Evolutionary conservation across 2,888 invertebrate genomes (phyloP).

Genomic region (Sphinx pinastri): DNA sequence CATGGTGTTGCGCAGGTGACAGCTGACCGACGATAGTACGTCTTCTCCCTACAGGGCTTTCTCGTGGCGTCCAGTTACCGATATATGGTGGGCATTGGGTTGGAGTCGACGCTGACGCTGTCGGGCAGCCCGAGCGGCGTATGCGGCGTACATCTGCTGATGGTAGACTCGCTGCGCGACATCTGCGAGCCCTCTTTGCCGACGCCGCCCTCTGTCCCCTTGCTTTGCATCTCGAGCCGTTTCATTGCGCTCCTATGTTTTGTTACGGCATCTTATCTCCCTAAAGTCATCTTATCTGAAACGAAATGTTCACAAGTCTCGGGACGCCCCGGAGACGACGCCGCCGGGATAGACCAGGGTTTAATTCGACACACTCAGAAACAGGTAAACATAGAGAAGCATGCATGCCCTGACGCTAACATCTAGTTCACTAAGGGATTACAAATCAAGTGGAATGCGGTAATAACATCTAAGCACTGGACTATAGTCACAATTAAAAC

Average conservation of each 20-base stretch:
- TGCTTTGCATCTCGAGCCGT: conserved; percentile 74
- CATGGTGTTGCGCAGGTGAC: conserved; percentile 5
- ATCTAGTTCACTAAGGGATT: conserved; percentile 67
- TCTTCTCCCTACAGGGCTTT: conserved; percentile 61
- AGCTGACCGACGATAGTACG: conserved; percentile 39
- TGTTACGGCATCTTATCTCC: conserved; percentile 75
- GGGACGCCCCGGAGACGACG: conserved; percentile 59
- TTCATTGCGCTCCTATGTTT: conserved; percentile 78
- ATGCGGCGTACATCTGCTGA: conserved; percentile 82
- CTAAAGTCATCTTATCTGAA: conserved; percentile 76
- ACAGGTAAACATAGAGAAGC: conserved; percentile 71
- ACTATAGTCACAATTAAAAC: conserved; percentile 57
- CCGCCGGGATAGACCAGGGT: conserved; percentile 59
- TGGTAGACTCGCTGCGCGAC: conserved; percentile 90
- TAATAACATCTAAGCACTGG: conserved; percentile 67
- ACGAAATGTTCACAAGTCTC: conserved; percentile 67
- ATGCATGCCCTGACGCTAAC: conserved; percentile 78
- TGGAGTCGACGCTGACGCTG: conserved; percentile 94
- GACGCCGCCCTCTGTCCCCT: conserved; percentile 63
- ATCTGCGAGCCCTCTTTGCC: conserved; percentile 81
- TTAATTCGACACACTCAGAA: conserved; percentile 66
- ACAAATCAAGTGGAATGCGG: conserved; percentile 55
- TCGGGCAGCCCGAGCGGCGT: conserved; percentile 83
- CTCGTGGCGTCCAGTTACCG: conserved; percentile 85
- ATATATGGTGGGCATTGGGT: conserved; percentile 94